Evolutionary conservation across 2,797 vertebrate species (phyloP), one percentile per base, ranked within the genome.

Genomic region (Salmo trutta): DNA sequence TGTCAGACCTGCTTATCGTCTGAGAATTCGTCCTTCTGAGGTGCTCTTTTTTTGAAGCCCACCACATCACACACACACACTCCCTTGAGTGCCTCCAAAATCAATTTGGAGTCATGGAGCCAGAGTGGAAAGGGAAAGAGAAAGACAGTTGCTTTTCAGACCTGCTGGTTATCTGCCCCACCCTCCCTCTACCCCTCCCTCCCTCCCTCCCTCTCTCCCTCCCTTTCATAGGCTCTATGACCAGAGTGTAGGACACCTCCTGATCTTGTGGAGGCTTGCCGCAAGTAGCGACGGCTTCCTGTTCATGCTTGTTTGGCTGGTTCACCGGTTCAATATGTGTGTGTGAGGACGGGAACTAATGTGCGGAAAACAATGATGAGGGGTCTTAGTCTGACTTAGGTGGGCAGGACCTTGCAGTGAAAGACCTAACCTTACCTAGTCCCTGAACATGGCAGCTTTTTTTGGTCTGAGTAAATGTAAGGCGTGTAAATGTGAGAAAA

Each of bases 1-100:
- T 80, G 86, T 91, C 79, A 68, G 84, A 83, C 79, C 88, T 81
- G 86, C 88, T 91, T 85, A 88, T 89, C 87, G 76, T 64, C 76
- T 15, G 59, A 56, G 70, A 69, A 76, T 85, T 81, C 76, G 75
- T 88, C 87, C 85, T 86, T 82, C 31, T n/a, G 71, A 74, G 82
- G 87, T 79, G 27, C 74, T 67, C 77, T 81, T 79, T 82, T 80
- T 68, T 76, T 81, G 81, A 83, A 81, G 76, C 73, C 86, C 85
- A 79, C 41, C 76, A 81, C 82, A 78, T 6, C 78, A 12, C 71
- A 65, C 77, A 67, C 76, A 79, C 82, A 33, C 33, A 33, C 33
- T 79, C 83, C 77, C 75, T 69, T 75, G 71, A 73, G 87, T 51
- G 79, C 78, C 85, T 76, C 75, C 41, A 76, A 82, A 92, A 88